Evolutionary conservation across 2,113 vertebrate species (phyloP).

Genomic region (Myiopsitta monachus): DNA sequence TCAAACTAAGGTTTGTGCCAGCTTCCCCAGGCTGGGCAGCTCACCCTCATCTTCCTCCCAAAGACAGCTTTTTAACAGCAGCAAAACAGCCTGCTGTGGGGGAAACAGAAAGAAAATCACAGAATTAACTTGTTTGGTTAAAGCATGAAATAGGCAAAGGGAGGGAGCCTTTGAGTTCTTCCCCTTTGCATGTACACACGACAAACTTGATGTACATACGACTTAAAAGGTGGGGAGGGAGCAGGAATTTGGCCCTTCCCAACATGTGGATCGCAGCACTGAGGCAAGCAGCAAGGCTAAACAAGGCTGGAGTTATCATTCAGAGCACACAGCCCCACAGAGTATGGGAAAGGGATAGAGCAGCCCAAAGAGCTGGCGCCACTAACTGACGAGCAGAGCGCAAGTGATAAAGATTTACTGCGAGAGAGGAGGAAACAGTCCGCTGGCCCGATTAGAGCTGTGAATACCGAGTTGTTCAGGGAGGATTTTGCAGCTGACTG

Average conservation of each 20-base stretch:
- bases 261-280: background rate
- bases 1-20: constrained; percentile 36
- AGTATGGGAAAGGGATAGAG: constrained; percentile 56
- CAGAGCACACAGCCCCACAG: constrained; percentile 54
- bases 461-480: constrained; percentile 80
- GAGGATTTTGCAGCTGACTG: constrained; percentile 78
- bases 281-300: background rate
- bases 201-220: rapidly evolving
- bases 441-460: constrained; percentile 77
- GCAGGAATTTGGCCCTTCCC: background rate
- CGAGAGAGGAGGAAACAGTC: constrained; percentile 77
- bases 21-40: constrained; percentile 7
- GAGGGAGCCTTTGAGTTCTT: background rate
- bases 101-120: background rate
- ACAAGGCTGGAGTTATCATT: constrained; percentile 63
- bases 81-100: background rate
- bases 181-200: too few relatives aligned
- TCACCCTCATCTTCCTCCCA: constrained; percentile 16
- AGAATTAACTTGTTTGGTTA: constrained; percentile 4
- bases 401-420: constrained; percentile 84
- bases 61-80: background rate
- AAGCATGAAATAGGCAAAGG: background rate
- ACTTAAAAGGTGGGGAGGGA: background rate
- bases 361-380: constrained; percentile 80
- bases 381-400: constrained; percentile 73